Conservation (phyloP, 2,113 vertebrate species). For the Hiodon tergisus region DNA sequence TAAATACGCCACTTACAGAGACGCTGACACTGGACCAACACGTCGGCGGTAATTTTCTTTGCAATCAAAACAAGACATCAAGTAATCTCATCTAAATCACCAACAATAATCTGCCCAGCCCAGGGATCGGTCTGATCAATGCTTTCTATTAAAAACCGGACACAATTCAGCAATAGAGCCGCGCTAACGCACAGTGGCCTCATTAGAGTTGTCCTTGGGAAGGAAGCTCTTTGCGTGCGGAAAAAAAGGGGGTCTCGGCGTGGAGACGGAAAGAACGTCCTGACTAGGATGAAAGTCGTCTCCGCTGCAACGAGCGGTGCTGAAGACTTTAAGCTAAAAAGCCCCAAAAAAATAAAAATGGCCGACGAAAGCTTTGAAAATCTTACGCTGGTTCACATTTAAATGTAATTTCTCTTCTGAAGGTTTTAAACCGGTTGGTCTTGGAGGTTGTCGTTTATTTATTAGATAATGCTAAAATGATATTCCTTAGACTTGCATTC, state of each 20-base stretch:
- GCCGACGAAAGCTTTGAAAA: not conserved
- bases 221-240: constrained; percentile 8
- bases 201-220: constrained; percentile 70
- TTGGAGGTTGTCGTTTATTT: constrained; percentile 49
- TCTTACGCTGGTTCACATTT: constrained; percentile 10
- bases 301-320: constrained; percentile 5
- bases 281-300: constrained; percentile 32
- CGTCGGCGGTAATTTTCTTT: not conserved
- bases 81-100: constrained; percentile 85
- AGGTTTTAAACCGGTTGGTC: constrained; percentile 48
- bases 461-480: constrained; percentile 48
- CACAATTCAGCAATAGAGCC: constrained; percentile 57
- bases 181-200: constrained; percentile 49
- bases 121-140: constrained; percentile 73
- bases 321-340: not conserved
- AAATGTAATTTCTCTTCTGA: constrained; percentile 31
- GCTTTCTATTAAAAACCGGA: constrained; percentile 83
- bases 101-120: constrained; percentile 78
- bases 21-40: constrained; percentile 31
- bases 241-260: not conserved
- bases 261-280: constrained; percentile 14
- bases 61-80: constrained; percentile 76
- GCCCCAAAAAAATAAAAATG: not conserved
- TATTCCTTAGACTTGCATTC: constrained; percentile 38
- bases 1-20: constrained; percentile 59